Percentiles rank a stretch among this genome's conserved stretches.
These are phyloP conservation scores for Cheilosia grossa DNA, from an alignment of 2,888 invertebrate genomes.

Conservation along the genomic window DNA sequence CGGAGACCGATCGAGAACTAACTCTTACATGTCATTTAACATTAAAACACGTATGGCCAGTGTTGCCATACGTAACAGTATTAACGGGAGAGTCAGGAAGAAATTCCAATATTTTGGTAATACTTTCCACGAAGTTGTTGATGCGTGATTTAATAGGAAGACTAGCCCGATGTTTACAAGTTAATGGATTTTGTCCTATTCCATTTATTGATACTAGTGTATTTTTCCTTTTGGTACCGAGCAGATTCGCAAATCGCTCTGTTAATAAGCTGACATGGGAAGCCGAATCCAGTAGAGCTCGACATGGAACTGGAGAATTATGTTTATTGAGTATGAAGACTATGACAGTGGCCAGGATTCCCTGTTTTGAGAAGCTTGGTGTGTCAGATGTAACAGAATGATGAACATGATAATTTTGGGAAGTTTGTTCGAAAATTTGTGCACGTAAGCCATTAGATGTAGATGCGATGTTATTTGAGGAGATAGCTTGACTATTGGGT, in stretches of 20 bases:
- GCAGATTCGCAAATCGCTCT: constrained; percentile 12
- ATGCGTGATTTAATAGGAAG: constrained; percentile 13
- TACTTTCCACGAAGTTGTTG: constrained; percentile 1
- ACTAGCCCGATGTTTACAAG: constrained; percentile 8
- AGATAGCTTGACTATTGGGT: neutral
- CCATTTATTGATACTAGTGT: constrained; percentile 3
- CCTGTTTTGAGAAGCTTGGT: neutral
- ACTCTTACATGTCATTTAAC: too few species aligned
- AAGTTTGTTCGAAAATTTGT: neutral
- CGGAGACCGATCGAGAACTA: too few species aligned
- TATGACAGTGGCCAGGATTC: constrained; percentile 13
- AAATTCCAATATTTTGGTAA: constrained; percentile 7
- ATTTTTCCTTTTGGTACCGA: neutral
- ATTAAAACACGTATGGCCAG: too few species aligned
- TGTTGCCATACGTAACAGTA: too few species aligned
- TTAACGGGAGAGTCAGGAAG: constrained; percentile 9
- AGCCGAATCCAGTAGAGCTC: constrained; percentile 22
- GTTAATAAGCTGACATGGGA: constrained; percentile 28
- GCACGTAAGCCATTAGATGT: constrained; percentile 2
- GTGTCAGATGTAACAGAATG: neutral
- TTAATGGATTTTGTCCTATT: constrained; percentile 8
- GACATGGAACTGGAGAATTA: constrained; percentile 13
- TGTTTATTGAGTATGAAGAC: constrained; percentile 6
- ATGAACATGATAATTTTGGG: constrained; percentile 13
- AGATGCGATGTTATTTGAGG: too few species aligned